phyloP scores from a whole-genome alignment of 2,888 invertebrate species.

The Sinelater perroti region DNA sequence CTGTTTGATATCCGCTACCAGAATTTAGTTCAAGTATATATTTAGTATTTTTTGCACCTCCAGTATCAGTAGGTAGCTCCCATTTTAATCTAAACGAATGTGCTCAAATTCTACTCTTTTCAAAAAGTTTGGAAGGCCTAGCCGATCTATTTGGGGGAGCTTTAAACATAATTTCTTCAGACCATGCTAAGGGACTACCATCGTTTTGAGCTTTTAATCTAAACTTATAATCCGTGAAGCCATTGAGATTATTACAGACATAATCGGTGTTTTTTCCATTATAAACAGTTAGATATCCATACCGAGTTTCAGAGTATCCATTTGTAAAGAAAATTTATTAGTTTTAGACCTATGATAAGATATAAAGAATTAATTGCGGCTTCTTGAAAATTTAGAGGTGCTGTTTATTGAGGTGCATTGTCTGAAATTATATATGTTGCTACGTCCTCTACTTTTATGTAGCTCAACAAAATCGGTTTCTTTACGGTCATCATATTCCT shows the following conservation, averaged over 20 bases:
- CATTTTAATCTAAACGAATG: slow-evolving; percentile 83
- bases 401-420: slow-evolving; percentile 80
- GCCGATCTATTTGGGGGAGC: slow-evolving; percentile 83
- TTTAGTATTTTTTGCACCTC: slow-evolving; percentile 74
- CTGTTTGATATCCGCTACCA: slow-evolving; percentile 74
- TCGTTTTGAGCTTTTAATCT: slow-evolving; percentile 83
- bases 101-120: slow-evolving; percentile 85
- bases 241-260: slow-evolving; percentile 72
- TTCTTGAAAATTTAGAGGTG: slow-evolving; percentile 75
- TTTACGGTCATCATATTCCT: slow-evolving; percentile 80
- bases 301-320: slow-evolving; percentile 66
- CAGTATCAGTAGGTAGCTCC: slow-evolving; percentile 81
- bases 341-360: slow-evolving; percentile 75
- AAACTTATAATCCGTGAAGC: slow-evolving; percentile 84
- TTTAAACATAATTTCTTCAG: slow-evolving; percentile 76
- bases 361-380: slow-evolving; percentile 71
- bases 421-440: slow-evolving; percentile 78
- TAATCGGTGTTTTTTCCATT: slow-evolving; percentile 77
- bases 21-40: slow-evolving; percentile 76
- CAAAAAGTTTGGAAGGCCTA: slow-evolving; percentile 77
- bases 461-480: slow-evolving; percentile 76
- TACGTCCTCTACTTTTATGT: slow-evolving; percentile 74
- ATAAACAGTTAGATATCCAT: slow-evolving; percentile 72
- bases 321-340: slow-evolving; percentile 83
- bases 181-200: slow-evolving; percentile 86